A percentile compares a stretch with the other conserved stretches of the same genome.
Conservation (phyloP, 1,140 invertebrate genomes). For the Drosophila triauraria region DNA sequence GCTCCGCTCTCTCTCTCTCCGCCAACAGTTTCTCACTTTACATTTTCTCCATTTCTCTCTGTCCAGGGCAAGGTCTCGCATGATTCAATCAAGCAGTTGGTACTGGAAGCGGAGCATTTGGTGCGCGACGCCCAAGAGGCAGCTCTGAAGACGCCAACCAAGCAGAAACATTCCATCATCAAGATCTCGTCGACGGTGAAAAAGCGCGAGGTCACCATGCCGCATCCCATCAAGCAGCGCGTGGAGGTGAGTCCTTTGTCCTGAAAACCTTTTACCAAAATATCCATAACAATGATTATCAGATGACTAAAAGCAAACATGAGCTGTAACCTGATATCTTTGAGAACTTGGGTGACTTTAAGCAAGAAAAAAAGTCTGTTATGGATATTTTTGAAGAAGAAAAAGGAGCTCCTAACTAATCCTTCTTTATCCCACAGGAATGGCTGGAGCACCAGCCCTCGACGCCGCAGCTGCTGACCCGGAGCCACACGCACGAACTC, state of each 20-base stretch:
- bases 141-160: slow-evolving; percentile 81
- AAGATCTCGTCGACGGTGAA: slow-evolving; percentile 83
- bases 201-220: slow-evolving; percentile 78
- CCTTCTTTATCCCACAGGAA: slow-evolving; percentile 49
- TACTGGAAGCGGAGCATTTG: slow-evolving; percentile 84
- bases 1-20: slow-evolving; percentile 34
- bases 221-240: slow-evolving; percentile 78
- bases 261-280: not conserved
- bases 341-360: not conserved
- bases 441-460: slow-evolving; percentile 83
- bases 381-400: not conserved
- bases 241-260: slow-evolving; percentile 68
- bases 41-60: slow-evolving; percentile 11
- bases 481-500: slow-evolving; percentile 48
- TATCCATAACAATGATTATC: not conserved
- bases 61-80: slow-evolving; percentile 82
- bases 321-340: slow-evolving; percentile 1
- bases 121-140: slow-evolving; percentile 83
- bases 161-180: slow-evolving; percentile 83
- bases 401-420: not conserved
- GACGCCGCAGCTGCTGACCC: slow-evolving; percentile 53
- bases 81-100: slow-evolving; percentile 85
- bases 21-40: slow-evolving; percentile 17
- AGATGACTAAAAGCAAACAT: not conserved
- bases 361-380: not conserved